Evolutionary conservation across 2,888 invertebrate species (phyloP), one percentile per base, ranked within the genome.

Genomic region (Epirrhoe tristata): DNA sequence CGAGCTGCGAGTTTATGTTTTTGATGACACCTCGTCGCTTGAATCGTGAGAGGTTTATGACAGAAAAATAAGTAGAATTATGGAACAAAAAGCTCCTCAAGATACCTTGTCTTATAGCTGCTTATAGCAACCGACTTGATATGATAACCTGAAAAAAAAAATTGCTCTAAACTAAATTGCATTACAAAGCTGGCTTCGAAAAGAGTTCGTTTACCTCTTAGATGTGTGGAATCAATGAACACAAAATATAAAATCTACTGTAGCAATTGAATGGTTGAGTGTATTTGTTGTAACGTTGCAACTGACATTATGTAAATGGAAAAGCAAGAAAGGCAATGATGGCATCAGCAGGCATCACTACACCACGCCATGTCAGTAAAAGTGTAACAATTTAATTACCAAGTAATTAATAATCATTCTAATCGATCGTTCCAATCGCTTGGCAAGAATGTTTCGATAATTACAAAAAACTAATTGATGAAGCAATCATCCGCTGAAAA

Each of bases 381-480:
- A 89, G 88, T 89, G 87, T 85, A 86, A 87, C 86, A 79, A 76
- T 83, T 80, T 88, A 90, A 89, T 88, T 86, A 77, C 74, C 58
- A 67, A 56, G 66, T 60, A 69, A 74, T 72, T 79, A 81, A 81
- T 81, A 74, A 79, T 77, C 65, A 53, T 48, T 50, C 53, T 64
- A 69, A 68, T 71, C 70, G 66, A 70, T 68, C 72, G 72, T 71
- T 74, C 72, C 71, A 70, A 65, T 72, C 72, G 60, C 58, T 68
- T 72, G 66, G 62, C 60, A 48, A 53, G 63, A 70, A 70, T 53
- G 58, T 58, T 62, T 63, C 51, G 50, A 51, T 66, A 70, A 67
- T 63, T 56, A 66, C 61, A 70, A 74, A 69, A 72, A 65, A 46
- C 7, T 62, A 39, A 7, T 24, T 7, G n/a, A 65, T 63, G 53